These are phyloP conservation scores for Bradypodion pumilum DNA, from an alignment of 2,797 vertebrate species.

Conservation along the genomic window DNA sequence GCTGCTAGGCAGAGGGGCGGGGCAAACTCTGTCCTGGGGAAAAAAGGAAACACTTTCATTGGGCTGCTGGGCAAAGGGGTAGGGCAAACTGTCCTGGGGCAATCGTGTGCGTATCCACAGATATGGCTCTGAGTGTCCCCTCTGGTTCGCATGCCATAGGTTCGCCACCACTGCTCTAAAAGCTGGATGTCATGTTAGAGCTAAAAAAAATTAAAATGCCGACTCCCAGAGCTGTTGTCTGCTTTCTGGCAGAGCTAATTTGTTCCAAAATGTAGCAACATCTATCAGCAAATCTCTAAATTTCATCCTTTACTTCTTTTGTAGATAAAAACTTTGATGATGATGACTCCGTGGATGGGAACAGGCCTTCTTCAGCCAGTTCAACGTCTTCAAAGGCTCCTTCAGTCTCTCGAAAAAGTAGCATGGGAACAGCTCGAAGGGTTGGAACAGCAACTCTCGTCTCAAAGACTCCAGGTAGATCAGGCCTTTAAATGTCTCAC, in stretches of 20 bases:
- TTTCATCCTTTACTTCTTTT: conserved; percentile 40
- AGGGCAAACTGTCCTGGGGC: too few species aligned
- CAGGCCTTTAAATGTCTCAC: accelerated
- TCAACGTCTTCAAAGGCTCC: conserved; percentile 88
- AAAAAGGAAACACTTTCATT: too few species aligned
- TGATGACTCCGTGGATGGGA: conserved; percentile 97
- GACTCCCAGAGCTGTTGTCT: not conserved
- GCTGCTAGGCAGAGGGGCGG: too few species aligned
- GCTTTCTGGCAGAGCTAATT: not conserved
- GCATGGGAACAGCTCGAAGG: conserved; percentile 82
- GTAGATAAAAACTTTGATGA: conserved; percentile 98
- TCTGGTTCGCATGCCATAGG: too few species aligned
- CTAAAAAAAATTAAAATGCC: not conserved
- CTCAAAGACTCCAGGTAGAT: conserved; percentile 85
- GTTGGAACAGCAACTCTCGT: conserved; percentile 82
- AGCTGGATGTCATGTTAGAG: not conserved
- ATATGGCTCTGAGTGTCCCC: too few species aligned
- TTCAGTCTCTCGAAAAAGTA: conserved; percentile 81
- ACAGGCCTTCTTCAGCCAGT: conserved; percentile 93
- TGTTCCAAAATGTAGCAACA: accelerated
- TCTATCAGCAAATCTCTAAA: not conserved
- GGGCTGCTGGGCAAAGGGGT: too few species aligned
- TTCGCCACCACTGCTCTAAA: too few species aligned
- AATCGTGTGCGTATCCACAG: too few species aligned
- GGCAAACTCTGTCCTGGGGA: too few species aligned